Base-by-base conservation (phyloP, 2,888 invertebrate genomes). In the Volucella inflata region DNA sequence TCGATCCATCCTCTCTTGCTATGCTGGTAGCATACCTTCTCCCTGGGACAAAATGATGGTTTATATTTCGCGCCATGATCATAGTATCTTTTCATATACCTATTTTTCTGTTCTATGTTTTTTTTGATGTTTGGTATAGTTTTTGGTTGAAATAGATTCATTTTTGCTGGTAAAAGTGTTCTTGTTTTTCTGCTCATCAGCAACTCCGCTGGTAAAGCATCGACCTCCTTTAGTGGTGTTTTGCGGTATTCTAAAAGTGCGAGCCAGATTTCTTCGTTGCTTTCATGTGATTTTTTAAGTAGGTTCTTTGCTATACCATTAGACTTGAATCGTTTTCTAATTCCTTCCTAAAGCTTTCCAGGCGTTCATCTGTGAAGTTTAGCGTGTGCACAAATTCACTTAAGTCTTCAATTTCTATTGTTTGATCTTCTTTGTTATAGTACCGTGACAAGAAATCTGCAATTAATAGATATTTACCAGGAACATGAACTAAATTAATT, bases 381-480 rank as follows among this genome's bases (percentile, higher is more conserved):
- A 88, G 44, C 8, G 81, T 48, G 62, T 87, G 87, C 11, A 88
- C 59, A 21, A 87, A 50, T 36, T 78, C 71, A 53, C 55, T 62
- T 17, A 84, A 30, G 30, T 84, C 84, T 50, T 81, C 53, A 30
- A 87, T 87, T 87, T 87, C 80, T 30, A 38, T 46, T 17, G 30
- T 50, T 57, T n/a, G n/a, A n/a, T n/a, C n/a, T n/a, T n/a, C n/a
- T n/a, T n/a, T n/a, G n/a, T n/a, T n/a, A 67, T 42, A 74, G 53
- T 74, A 74, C 8, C 68, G 68, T n/a, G 75, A 82, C n/a, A 85
- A 42, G 12, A 79, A 80, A 50, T 87, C 85, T 50, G 84, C 87
- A 60, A 87, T 51, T 65, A 64, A 87, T 42, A 87, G 59, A 55
- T 67, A 64, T 80, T 87, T 88, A 8, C 87, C 82, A 0, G 82